Conservation (phyloP, 2,888 invertebrate species). For the Lymantria monacha region DNA sequence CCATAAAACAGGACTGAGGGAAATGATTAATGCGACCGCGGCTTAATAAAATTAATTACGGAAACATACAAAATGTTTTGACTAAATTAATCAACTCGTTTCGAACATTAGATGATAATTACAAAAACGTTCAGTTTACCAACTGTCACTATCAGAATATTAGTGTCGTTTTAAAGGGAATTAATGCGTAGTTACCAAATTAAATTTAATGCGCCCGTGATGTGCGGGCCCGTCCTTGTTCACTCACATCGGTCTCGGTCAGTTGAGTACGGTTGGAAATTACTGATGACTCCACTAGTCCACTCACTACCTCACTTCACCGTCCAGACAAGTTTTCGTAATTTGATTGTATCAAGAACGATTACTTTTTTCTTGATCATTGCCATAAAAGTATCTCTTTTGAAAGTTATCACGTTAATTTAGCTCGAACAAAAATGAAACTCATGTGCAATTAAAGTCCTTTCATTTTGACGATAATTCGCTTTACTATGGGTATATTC, state of each 20-base stretch:
- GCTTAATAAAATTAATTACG: slow-evolving; percentile 48
- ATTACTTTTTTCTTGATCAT: slow-evolving; percentile 45
- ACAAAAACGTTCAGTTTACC: slow-evolving; percentile 52
- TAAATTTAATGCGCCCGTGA: slow-evolving; percentile 51
- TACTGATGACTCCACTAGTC: slow-evolving; percentile 39
- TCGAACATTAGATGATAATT: slow-evolving; percentile 61
- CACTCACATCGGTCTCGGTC: slow-evolving; percentile 44
- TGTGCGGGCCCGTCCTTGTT: slow-evolving; percentile 46
- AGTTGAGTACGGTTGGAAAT: slow-evolving; percentile 32
- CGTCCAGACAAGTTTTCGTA: slow-evolving; percentile 34
- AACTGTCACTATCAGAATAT: slow-evolving; percentile 44
- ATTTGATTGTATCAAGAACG: slow-evolving; percentile 45
- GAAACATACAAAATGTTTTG: slow-evolving; percentile 48
- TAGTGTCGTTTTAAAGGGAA: slow-evolving; percentile 48
- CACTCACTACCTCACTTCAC: slow-evolving; percentile 42
- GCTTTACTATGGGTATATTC: slow-evolving; percentile 31
- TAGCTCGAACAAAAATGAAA: slow-evolving; percentile 22
- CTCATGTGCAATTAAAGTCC: slow-evolving; percentile 43
- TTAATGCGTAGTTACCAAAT: slow-evolving; percentile 44
- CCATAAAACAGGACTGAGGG: slow-evolving; percentile 31
- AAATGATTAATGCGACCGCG: slow-evolving; percentile 37
- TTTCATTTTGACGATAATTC: slow-evolving; percentile 49
- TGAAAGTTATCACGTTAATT: slow-evolving; percentile 47
- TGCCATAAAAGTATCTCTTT: slow-evolving; percentile 51
- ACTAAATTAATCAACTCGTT: slow-evolving; percentile 43